Conservation (phyloP, 2,113 vertebrate genomes). For the Planiliza haematocheilus region DNA sequence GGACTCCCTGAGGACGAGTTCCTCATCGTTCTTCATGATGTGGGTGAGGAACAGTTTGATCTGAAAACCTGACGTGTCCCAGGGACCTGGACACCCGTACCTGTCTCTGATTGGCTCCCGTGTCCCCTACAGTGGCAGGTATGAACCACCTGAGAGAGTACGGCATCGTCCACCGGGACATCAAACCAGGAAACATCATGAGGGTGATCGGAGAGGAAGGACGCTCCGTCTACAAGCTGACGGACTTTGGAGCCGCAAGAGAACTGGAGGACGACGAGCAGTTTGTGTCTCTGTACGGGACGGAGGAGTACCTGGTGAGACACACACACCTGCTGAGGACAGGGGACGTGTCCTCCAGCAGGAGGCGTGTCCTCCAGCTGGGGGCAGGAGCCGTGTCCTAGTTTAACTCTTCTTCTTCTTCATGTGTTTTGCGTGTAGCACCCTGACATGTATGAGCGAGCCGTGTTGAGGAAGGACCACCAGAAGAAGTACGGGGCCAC, state of each 20-base stretch:
- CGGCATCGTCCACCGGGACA: conserved; percentile 97
- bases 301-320: conserved; percentile 97
- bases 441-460: conserved; percentile 92
- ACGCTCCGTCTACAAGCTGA: conserved; percentile 96
- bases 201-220: conserved; percentile 96
- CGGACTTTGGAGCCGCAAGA: conserved; percentile 96
- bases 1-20: conserved; percentile 98
- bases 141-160: conserved; percentile 99
- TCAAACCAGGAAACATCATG: conserved; percentile 99
- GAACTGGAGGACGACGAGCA: conserved; percentile 98
- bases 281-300: conserved; percentile 98
- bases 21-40: conserved; percentile 95
- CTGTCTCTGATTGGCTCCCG: conserved; percentile 23
- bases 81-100: too few relatives aligned
- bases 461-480: conserved; percentile 96
- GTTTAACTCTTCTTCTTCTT: background rate
- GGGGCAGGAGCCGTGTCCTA: too few relatives aligned
- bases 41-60: conserved; percentile 85
- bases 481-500: conserved; percentile 98
- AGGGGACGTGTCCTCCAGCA: too few relatives aligned
- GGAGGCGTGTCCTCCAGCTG: too few relatives aligned
- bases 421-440: conserved; percentile 14
- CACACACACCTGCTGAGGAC: background rate
- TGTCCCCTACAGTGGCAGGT: conserved; percentile 88
- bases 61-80: too few relatives aligned